These are phyloP conservation scores for Cnemophilus loriae DNA, from an alignment of 2,113 vertebrate genomes.

Conservation along the genomic window DNA sequence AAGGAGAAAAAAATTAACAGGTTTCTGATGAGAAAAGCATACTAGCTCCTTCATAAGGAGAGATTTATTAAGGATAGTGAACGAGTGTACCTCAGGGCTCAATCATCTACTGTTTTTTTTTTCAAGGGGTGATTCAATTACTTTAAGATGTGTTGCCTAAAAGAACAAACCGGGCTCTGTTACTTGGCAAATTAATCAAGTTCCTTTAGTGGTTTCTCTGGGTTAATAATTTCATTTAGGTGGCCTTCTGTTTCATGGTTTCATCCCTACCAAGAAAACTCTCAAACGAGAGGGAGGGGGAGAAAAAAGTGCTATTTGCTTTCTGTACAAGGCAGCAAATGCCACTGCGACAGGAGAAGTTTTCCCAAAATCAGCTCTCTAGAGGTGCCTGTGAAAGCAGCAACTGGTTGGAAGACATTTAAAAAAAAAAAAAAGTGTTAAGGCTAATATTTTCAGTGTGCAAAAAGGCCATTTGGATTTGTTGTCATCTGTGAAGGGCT, in stretches of 20 bases:
- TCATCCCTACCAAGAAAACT: slow-evolving; percentile 16
- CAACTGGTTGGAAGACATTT: slow-evolving; percentile 21
- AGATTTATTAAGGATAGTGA: slow-evolving; percentile 48
- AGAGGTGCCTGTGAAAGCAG: slow-evolving; percentile 37
- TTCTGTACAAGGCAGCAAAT: not conserved
- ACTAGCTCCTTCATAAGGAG: slow-evolving; percentile 40
- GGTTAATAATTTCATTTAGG: slow-evolving; percentile 63
- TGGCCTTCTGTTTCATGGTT: slow-evolving; percentile 9
- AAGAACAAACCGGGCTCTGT: slow-evolving; percentile 56
- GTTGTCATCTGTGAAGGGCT: slow-evolving; percentile 46
- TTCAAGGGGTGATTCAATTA: slow-evolving; percentile 59
- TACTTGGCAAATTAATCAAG: slow-evolving; percentile 61
- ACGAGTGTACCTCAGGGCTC: slow-evolving; percentile 45
- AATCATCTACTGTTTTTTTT: slow-evolving; percentile 49
- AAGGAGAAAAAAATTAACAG: slow-evolving; percentile 45
- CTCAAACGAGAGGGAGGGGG: not conserved
- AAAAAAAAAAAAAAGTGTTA: not conserved
- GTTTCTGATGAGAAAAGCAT: slow-evolving; percentile 55
- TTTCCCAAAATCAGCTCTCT: not conserved
- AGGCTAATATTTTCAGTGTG: slow-evolving; percentile 51
- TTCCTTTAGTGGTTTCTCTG: slow-evolving; percentile 47
- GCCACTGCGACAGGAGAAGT: not conserved
- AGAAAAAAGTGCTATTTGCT: not conserved
- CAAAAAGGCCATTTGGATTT: slow-evolving; percentile 50
- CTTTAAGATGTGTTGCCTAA: slow-evolving; percentile 60